Base-by-base conservation (phyloP, 2,113 vertebrate genomes). In the Murina feae region DNA sequence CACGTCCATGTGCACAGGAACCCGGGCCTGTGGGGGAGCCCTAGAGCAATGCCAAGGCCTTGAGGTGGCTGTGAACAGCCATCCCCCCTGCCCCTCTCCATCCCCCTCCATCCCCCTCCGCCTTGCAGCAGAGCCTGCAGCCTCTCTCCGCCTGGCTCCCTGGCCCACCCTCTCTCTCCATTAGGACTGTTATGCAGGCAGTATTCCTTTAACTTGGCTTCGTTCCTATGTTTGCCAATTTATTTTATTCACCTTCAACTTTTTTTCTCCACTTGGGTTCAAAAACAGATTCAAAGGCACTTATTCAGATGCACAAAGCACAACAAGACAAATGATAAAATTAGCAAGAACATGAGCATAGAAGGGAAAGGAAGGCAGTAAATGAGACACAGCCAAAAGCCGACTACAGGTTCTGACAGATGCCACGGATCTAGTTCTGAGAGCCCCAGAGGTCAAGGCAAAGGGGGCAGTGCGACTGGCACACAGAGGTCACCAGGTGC, bases 401-500 rank as follows among this genome's bases (percentile, higher is more conserved):
- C 6, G 5, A 68, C 37, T 23, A 2, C 10, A 30, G 47, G n/a
- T 51, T 85, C 79, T 23, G 28, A 35, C 18, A 20, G n/a, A 55
- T 32, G 44, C 11, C 58, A 6, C 35, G 1, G 5, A 30, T 37
- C 63, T 47, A 28, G 53, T 16, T 44, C 39, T 35, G 81, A 37
- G 74, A 51, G 53, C 79, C 47, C 60, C 51, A 49, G 51, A 83
- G 37, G 51, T 75, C 86, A 82, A 81, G 44, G 81, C 60, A 68
- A 78, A 76, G 66, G 81, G 35, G 32, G 28, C 37, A 44, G 6
- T 14, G 21, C 2, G n/a, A 30, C 9, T 39, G 10, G 44, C 28
- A 37, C 47, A 18, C 49, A 76, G 14, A 75, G 12, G 25, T 71
- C 32, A 42, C 3, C 12, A 8, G 49, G 69, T 2, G 11, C 8